Base-by-base conservation (phyloP, 1,140 invertebrate genomes). In the Meloidogyne chitwoodi region DNA sequence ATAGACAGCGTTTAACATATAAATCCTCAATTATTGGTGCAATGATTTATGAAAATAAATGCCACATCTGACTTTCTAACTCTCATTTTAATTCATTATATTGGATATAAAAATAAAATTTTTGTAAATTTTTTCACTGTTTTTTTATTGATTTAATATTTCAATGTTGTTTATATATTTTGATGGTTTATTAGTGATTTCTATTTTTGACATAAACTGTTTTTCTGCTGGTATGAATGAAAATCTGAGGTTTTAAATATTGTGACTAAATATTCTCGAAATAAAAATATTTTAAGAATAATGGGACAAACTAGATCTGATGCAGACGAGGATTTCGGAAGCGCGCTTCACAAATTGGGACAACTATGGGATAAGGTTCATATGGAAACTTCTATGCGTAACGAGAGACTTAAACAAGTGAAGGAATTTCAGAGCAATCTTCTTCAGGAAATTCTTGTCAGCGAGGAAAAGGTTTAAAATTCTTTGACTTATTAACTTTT, bases 321-420 rank as follows among this genome's bases (percentile, higher is more conserved):
- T 0, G 48, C 48, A 6, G 10, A n/a, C 12, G 48, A 14, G 0
- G 48, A 56, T 6, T 56, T 76, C 22, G 12, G n/a, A 2, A 16
- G 27, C 22, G 24, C 44, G 10, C 31, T 76, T 22, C 3, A 34
- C 3, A 14, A 62, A 31, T 24, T 76, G 2, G 38, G n/a, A 24
- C 22, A 74, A 5, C 31, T 76, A 16, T 76, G 75, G 75, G 68
- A 76, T 62, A 16, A 29, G 4, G 56, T 76, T 14, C 75, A 76
- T 31, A 76, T 76, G 75, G 68, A 74, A 10, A 24, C n/a, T 2
- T n/a, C 44, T 3, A 56, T 66, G 22, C 67, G 75, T 0, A 68
- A 76, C 14, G 34, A 22, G 6, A 61, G 75, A n/a, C 5, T 29
- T 2, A 12, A 76, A 61, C 44, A 71, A 8, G 56, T 66, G 0